phyloP scores from a whole-genome alignment of 2,113 vertebrate genomes.

The Prunella himalayana region DNA sequence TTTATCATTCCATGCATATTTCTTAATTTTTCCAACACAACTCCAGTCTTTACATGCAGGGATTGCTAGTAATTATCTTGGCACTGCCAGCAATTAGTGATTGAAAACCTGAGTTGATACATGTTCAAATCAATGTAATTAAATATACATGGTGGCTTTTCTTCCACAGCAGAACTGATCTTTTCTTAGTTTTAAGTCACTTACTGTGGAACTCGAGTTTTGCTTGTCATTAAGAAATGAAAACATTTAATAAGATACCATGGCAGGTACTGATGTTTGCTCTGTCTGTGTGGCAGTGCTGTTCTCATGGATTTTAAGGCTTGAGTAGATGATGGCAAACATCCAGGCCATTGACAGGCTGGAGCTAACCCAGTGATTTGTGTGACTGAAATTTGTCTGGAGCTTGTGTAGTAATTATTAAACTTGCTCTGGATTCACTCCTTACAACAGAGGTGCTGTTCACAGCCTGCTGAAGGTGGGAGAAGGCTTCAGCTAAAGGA shows the following conservation, averaged over 20 bases:
- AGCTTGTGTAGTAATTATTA: not conserved
- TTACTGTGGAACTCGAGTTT: not conserved
- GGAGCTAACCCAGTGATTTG: not conserved
- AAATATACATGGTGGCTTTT: not conserved
- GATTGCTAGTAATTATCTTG: not conserved
- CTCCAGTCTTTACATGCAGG: not conserved
- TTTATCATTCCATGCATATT: not conserved
- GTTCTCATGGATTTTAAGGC: not conserved
- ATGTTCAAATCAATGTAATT: not conserved
- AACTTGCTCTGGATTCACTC: not conserved
- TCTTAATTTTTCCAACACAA: not conserved
- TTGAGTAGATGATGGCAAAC: not conserved
- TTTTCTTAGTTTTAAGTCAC: not conserved
- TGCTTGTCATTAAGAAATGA: not conserved
- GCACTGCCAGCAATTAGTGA: not conserved
- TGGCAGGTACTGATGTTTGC: not conserved
- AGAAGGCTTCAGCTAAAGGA: constrained; percentile 9
- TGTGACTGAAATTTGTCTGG: not conserved
- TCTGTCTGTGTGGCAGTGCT: not conserved
- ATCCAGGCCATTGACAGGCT: not conserved
- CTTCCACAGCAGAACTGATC: not conserved
- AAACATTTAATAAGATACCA: not conserved
- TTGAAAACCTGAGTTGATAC: not conserved
- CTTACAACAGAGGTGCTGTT: not conserved
- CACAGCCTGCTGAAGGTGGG: not conserved